Conservation (phyloP, 2,113 vertebrate species). For the Cairina moschata region DNA sequence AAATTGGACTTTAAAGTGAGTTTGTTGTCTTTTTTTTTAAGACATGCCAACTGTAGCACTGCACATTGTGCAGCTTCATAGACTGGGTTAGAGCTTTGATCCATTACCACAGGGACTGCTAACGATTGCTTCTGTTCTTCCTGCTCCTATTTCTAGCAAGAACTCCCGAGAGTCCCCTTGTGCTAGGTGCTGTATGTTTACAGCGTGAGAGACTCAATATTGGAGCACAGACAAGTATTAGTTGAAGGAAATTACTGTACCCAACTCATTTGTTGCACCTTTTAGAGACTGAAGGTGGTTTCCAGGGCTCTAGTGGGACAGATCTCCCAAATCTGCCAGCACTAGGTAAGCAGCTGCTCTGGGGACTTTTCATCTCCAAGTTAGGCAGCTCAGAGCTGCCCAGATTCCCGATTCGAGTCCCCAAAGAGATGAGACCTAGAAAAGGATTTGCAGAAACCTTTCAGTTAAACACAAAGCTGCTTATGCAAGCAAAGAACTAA, state of each 20-base stretch:
- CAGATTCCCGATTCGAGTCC: not conserved
- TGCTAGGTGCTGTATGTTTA: not conserved
- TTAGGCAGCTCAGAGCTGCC: not conserved
- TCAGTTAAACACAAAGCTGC: not conserved
- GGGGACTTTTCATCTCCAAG: not conserved
- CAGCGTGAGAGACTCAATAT: not conserved
- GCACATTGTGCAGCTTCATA: not conserved
- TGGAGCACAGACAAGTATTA: not conserved
- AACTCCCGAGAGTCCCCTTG: not conserved
- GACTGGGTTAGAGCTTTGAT: not conserved
- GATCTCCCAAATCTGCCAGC: not conserved
- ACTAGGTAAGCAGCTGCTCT: not conserved
- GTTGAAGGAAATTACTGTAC: not conserved
- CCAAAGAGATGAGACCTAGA: not conserved
- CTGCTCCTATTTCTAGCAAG: not conserved
- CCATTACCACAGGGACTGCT: not conserved
- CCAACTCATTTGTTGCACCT: not conserved
- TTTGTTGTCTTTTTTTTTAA: not conserved
- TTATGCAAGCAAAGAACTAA: not conserved
- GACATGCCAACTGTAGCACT: not conserved
- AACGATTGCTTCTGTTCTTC: not conserved
- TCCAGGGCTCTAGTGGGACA: not conserved
- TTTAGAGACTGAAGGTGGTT: not conserved
- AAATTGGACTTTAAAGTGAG: conserved; percentile 16
- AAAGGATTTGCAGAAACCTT: not conserved